These are phyloP conservation scores for Pristionchus exspectatus DNA, from an alignment of 2,888 invertebrate species.

Conservation along the genomic window DNA sequence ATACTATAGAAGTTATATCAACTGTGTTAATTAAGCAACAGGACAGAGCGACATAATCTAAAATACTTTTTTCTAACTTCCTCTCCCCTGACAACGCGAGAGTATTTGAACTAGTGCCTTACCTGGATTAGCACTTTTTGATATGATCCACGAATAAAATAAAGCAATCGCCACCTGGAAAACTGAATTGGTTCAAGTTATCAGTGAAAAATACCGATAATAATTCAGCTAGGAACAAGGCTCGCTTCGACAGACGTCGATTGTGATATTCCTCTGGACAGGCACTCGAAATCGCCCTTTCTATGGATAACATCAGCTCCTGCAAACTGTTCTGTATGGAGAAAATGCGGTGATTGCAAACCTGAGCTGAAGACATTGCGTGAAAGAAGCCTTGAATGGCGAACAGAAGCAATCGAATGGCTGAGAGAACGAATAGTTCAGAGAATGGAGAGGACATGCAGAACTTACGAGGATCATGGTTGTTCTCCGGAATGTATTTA, in stretches of 20 bases:
- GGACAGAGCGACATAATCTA: background rate
- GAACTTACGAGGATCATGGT: constrained; percentile 15
- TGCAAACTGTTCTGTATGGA: background rate
- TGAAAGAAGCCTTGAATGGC: background rate
- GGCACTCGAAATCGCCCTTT: background rate
- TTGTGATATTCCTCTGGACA: background rate
- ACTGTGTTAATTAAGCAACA: background rate
- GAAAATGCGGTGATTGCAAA: background rate
- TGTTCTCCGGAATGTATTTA: constrained; percentile 6
- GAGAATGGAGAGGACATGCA: background rate
- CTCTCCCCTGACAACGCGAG: background rate
- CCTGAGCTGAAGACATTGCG: background rate
- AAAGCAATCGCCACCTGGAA: background rate
- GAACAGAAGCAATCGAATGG: background rate
- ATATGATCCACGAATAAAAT: background rate
- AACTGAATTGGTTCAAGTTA: background rate
- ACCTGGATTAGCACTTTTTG: background rate
- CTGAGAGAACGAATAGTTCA: background rate
- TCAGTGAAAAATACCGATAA: background rate
- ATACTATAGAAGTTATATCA: background rate
- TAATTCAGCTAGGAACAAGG: background rate
- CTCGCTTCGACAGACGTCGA: background rate
- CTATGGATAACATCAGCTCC: background rate
- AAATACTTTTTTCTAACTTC: background rate
- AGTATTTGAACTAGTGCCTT: background rate